Evolutionary conservation across 2,113 vertebrate genomes (phyloP).

Genomic region (Pollimyrus isidori): DNA sequence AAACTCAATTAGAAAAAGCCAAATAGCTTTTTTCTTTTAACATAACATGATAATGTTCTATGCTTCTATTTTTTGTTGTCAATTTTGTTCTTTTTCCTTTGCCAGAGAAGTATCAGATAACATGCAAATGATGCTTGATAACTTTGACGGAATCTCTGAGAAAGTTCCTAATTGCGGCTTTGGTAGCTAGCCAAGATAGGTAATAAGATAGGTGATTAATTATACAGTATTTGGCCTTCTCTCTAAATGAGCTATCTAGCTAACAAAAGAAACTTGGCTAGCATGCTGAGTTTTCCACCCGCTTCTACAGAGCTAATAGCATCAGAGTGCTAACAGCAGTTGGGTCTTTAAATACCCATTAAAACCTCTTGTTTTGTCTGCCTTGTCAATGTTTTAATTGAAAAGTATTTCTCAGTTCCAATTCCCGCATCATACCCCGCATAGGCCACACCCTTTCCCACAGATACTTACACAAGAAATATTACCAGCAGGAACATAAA

Average conservation of each 20-base stretch:
- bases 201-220: not conserved
- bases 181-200: not conserved
- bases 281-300: not conserved
- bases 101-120: not conserved
- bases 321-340: not conserved
- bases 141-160: not conserved
- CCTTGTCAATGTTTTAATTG: not conserved
- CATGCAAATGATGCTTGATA: not conserved
- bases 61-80: not conserved
- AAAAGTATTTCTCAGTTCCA: not conserved
- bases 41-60: not conserved
- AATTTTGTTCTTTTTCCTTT: not conserved
- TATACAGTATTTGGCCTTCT: not conserved
- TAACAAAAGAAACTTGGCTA: slow-evolving; percentile 1
- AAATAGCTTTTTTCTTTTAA: not conserved
- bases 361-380: not conserved
- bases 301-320: not conserved
- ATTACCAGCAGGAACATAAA: not conserved
- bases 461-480: not conserved
- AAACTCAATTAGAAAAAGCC: not conserved
- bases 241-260: not conserved
- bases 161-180: not conserved
- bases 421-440: not conserved
- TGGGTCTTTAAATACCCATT: not conserved
- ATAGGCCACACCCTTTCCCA: not conserved